phyloP scores from a whole-genome alignment of 2,113 vertebrate species.

The Semicossyphus pulcher region DNA sequence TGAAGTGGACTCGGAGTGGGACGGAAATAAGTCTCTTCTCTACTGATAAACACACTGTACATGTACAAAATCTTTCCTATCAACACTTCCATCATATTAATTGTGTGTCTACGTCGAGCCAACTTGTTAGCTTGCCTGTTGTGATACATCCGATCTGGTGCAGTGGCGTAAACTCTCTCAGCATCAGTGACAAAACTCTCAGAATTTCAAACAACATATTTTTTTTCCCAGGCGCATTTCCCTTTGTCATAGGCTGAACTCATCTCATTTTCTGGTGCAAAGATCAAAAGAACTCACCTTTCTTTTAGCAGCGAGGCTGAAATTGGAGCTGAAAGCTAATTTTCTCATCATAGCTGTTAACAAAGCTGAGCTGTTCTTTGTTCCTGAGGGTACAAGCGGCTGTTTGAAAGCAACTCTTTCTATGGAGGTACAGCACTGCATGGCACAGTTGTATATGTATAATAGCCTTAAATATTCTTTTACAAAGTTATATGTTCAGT shows the following conservation, averaged over 20 bases:
- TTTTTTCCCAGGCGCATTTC: background rate
- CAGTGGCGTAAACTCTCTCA: no score
- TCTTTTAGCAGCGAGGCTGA: background rate
- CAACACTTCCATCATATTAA: no score
- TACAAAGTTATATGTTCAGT: no score
- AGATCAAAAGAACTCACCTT: background rate
- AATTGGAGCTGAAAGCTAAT: background rate
- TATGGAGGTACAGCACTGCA: background rate
- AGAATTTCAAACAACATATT: no score
- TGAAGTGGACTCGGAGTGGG: background rate
- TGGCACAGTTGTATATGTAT: no score
- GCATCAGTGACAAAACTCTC: no score
- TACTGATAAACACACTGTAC: background rate
- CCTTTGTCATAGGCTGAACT: background rate
- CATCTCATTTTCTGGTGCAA: background rate
- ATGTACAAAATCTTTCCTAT: background rate
- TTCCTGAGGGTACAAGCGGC: background rate
- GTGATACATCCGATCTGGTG: no score
- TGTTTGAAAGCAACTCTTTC: background rate
- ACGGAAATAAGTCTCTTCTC: background rate
- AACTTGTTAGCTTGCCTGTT: background rate
- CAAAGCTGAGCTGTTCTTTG: background rate
- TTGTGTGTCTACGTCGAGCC: no score
- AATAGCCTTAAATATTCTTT: no score
- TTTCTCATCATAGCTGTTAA: background rate